Conservation (phyloP, 2,797 vertebrate genomes). For the Crossoptilon crossoptilon region DNA sequence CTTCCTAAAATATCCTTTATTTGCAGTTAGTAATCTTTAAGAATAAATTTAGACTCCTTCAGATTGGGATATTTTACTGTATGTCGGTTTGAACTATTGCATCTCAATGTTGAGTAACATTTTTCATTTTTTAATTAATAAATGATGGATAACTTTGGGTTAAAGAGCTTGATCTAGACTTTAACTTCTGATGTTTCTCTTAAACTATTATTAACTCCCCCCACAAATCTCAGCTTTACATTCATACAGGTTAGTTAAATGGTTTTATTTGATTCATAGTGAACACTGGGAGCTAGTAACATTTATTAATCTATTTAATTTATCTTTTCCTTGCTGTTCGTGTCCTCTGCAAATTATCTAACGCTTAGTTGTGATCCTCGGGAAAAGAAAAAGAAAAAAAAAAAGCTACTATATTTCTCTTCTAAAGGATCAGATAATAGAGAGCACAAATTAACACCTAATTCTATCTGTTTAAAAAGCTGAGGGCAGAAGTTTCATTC, state of each 20-base stretch:
- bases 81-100: background rate
- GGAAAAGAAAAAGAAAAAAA: background rate
- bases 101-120: background rate
- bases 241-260: background rate
- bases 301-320: slow-evolving; percentile 13
- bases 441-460: background rate
- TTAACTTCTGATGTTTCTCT: background rate
- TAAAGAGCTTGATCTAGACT: background rate
- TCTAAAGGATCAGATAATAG: background rate
- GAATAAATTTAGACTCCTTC: background rate
- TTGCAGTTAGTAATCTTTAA: slow-evolving; percentile 6
- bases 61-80: background rate
- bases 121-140: background rate
- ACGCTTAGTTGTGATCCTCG: background rate
- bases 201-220: background rate
- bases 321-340: background rate
- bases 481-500: background rate
- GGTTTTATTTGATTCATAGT: background rate
- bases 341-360: slow-evolving; percentile 16
- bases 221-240: background rate
- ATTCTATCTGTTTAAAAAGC: slow-evolving; percentile 17
- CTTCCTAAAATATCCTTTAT: slow-evolving; percentile 6
- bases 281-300: background rate
- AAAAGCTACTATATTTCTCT: background rate
- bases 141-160: background rate